Conservation (phyloP, 1,140 invertebrate species). For the Meloidogyne chitwoodi region DNA sequence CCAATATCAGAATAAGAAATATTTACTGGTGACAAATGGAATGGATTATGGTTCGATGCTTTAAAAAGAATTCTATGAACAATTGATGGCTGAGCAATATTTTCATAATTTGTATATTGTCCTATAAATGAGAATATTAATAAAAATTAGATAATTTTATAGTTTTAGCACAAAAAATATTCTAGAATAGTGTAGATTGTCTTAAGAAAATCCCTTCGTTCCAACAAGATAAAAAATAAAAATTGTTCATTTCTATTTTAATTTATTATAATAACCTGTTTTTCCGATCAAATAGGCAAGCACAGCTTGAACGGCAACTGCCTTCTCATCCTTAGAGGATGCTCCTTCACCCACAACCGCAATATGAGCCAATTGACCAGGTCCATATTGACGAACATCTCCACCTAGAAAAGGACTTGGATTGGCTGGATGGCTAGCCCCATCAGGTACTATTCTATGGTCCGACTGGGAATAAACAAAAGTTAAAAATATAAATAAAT, state of each 20-base stretch:
- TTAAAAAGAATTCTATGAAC: conserved; percentile 35
- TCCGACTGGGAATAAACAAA: not conserved
- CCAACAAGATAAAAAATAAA: no score
- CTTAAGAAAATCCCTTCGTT: no score
- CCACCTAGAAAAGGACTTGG: conserved; percentile 46
- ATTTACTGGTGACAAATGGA: conserved; percentile 40
- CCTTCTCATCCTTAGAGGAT: conserved; percentile 43
- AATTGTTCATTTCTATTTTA: no score
- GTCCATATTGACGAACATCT: conserved; percentile 38
- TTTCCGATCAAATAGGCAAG: conserved; percentile 41
- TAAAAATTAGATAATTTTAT: no score
- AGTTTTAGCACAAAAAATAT: no score
- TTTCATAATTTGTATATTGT: conserved; percentile 36
- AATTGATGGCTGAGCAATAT: conserved; percentile 25
- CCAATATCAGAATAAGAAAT: conserved; percentile 48
- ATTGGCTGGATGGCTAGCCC: conserved; percentile 23
- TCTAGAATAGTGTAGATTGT: no score
- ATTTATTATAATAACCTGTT: conserved; percentile 14
- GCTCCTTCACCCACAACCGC: conserved; percentile 53
- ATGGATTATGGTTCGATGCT: conserved; percentile 42
- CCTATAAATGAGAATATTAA: conserved; percentile 33
- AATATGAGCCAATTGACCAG: conserved; percentile 46
- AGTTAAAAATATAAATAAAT: not conserved
- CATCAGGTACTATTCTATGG: conserved; percentile 25
- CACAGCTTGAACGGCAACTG: conserved; percentile 51